These are phyloP conservation scores for Heliocidaris erythrogramma DNA, from an alignment of 35 echinoderm and acorn worm genomes.

Conservation along the genomic window DNA sequence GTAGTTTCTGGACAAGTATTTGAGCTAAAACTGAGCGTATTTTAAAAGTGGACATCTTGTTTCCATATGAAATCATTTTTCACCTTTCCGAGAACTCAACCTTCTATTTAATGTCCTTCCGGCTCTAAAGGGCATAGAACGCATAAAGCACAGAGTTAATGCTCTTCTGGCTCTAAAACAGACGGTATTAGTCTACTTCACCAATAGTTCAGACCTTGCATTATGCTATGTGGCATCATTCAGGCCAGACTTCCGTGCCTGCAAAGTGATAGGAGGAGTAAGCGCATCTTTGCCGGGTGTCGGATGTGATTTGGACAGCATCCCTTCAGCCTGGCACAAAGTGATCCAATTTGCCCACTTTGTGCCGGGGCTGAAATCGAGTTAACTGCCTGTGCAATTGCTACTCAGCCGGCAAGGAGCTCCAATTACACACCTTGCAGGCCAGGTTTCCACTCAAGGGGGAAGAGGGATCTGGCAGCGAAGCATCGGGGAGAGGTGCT, in stretches of 20 bases:
- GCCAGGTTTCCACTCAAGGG: background rate
- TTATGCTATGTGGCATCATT: background rate
- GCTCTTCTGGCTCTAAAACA: background rate
- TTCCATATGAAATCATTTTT: no score
- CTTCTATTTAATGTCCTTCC: no score
- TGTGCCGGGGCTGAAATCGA: background rate
- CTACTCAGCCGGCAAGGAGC: slow-evolving; percentile 13
- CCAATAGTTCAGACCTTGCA: background rate
- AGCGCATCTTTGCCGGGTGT: background rate
- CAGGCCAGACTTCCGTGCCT: background rate
- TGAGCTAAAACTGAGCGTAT: no score
- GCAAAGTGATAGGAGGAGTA: background rate
- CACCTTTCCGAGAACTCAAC: no score
- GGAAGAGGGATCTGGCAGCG: background rate
- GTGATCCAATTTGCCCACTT: slow-evolving; percentile 29
- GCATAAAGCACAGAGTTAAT: background rate
- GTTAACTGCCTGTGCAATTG: slow-evolving; percentile 19
- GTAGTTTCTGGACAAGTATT: no score
- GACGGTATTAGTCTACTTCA: background rate
- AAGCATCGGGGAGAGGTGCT: no score
- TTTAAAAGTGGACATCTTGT: no score
- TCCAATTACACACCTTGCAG: slow-evolving; percentile 5
- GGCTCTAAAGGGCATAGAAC: no score
- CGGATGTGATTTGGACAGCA: background rate
- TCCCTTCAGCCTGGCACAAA: background rate